Evolutionary conservation across 2,797 vertebrate genomes (phyloP).

Genomic region (Sorex maritimensis): DNA sequence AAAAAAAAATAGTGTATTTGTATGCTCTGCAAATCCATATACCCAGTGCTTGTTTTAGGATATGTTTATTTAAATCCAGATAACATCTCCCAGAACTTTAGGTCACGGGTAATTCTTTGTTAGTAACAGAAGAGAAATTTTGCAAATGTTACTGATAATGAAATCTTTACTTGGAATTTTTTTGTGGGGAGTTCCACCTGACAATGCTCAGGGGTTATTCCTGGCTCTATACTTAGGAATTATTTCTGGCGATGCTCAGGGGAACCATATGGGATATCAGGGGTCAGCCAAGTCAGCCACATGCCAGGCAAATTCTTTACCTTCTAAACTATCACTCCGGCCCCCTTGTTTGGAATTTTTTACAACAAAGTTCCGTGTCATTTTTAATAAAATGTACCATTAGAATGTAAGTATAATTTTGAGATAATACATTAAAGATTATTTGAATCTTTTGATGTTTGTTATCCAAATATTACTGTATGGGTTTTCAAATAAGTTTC

Average conservation of each 20-base stretch:
- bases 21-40: constrained; percentile 32
- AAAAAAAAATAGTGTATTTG: constrained; percentile 8
- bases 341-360: too few relatives aligned
- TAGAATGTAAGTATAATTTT: constrained; percentile 13
- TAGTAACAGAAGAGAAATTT: constrained; percentile 41
- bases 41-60: neutral
- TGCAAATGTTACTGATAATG: constrained; percentile 27
- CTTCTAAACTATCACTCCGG: too few relatives aligned
- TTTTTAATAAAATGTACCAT: neutral
- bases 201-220: too few relatives aligned
- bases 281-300: too few relatives aligned
- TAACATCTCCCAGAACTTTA: constrained; percentile 48
- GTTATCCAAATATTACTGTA: neutral
- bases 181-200: neutral
- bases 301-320: too few relatives aligned
- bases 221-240: too few relatives aligned
- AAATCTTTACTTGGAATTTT: constrained; percentile 26
- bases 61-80: constrained; percentile 16
- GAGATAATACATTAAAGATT: neutral
- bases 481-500: constrained; percentile 15
- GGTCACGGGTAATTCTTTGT: constrained; percentile 57
- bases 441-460: neutral
- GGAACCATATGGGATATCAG: too few relatives aligned
- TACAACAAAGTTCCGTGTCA: constrained; percentile 10
- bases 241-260: too few relatives aligned